Evolutionary conservation across 2,113 vertebrate genomes (phyloP), one percentile per base, ranked within the genome.

Genomic region (Chamaetylas fuelleborni): DNA sequence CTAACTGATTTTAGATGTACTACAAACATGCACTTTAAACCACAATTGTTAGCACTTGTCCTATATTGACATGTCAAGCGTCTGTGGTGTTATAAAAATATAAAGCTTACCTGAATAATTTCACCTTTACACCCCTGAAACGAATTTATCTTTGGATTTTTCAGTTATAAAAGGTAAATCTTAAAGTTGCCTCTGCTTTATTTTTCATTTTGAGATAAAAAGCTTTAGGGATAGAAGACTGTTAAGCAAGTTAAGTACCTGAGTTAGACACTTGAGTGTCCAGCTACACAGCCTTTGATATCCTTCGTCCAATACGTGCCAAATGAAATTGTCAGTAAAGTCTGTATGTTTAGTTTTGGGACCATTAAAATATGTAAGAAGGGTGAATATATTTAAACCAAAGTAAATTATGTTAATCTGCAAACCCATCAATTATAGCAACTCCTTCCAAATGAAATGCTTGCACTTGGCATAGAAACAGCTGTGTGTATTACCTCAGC

Each of bases 21-120:
- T 60, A 79, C 60, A 95, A 95, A 86, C 76, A 92, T 11, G 40
- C 8, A 72, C 62, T 95, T 90, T 83, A 92, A 84, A 73, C 65
- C 31, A 85, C 28, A 83, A 51, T 5, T 74, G 67, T 74, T 65
- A 92, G 72, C 22, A 40, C 24, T 90, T 67, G 33, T 33, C 25
- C 57, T 94, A 15, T 43, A 92, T 11, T 3, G 16, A 92, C 34
- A 71, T 23, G 11, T 36, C 86, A 95, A 88, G 43, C 70, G 60
- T 64, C 40, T 19, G 36, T 12, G n/a, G 45, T 40, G 12, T 70
- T 66, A 82, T 28, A 87, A 92, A 95, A 87, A 80, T 24, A 60
- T 16, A 69, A 91, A 78, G 50, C 16, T 81, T 70, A 81, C 18
- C 18, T 60, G n/a, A 83, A 74, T 51, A 15, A 62, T 25, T 58